phyloP scores from a whole-genome alignment of 2,888 invertebrate species.

The Dione vanillae region DNA sequence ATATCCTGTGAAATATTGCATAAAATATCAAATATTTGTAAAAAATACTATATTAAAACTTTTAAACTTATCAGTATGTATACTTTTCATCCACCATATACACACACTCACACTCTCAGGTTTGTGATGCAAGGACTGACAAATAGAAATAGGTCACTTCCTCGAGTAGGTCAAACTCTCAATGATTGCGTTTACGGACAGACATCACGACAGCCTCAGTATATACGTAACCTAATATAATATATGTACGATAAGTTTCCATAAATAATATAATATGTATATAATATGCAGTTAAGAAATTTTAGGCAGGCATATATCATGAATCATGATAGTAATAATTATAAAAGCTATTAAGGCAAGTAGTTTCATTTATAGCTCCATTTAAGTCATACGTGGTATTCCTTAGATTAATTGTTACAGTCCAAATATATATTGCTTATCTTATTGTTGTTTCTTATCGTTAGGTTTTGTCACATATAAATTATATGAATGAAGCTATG shows the following conservation, averaged over 20 bases:
- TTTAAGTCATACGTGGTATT: constrained; percentile 30
- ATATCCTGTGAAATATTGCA: no score
- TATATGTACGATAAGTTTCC: background rate
- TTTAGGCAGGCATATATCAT: background rate
- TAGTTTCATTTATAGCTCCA: constrained; percentile 32
- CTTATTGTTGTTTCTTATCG: constrained; percentile 7
- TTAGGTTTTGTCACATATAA: background rate
- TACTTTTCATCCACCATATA: no score
- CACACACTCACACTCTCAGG: no score
- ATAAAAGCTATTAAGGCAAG: constrained; percentile 30
- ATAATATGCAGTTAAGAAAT: constrained; percentile 9
- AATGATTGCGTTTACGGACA: no score
- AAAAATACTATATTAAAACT: no score
- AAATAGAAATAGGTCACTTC: no score
- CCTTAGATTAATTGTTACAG: constrained; percentile 29
- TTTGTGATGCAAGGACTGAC: no score
- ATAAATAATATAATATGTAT: background rate
- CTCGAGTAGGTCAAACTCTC: no score
- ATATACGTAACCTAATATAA: background rate
- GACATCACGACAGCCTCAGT: no score
- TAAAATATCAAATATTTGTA: no score
- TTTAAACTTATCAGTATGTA: no score
- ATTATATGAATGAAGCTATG: background rate
- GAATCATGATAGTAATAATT: constrained; percentile 27
- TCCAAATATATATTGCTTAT: constrained; percentile 8